These are phyloP conservation scores for Dromococcyx pavoninus DNA, from an alignment of 2,797 vertebrate species.

Conservation along the genomic window DNA sequence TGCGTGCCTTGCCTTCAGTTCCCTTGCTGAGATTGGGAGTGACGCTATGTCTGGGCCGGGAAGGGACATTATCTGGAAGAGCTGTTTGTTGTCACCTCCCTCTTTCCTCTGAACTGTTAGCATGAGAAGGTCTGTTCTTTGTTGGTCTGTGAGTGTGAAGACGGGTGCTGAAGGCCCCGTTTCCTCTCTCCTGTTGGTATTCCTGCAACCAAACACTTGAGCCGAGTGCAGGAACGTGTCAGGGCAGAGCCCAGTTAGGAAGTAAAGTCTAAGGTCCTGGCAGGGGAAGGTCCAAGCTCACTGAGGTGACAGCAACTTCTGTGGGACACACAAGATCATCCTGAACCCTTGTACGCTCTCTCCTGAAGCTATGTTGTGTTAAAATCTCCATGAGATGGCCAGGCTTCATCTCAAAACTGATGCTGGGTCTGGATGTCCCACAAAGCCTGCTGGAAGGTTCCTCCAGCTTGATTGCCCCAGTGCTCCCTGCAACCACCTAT, in stretches of 20 bases:
- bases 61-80: background rate
- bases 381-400: background rate
- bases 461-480: background rate
- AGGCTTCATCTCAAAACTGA: background rate
- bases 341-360: background rate
- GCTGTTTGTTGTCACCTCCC: background rate
- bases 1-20: background rate
- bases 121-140: background rate
- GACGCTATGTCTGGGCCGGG: background rate
- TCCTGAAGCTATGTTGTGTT: rapidly evolving
- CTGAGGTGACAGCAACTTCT: background rate
- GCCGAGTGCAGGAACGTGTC: rapidly evolving
- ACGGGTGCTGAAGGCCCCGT: rapidly evolving
- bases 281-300: background rate
- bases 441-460: background rate
- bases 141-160: background rate
- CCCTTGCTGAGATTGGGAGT: background rate
- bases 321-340: background rate
- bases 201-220: background rate
- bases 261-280: background rate
- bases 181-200: background rate
- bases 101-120: background rate
- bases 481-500: background rate
- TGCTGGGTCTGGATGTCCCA: background rate
- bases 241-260: background rate